Conservation (phyloP, 2,888 invertebrate genomes). For the Gryllus longicercus region DNA sequence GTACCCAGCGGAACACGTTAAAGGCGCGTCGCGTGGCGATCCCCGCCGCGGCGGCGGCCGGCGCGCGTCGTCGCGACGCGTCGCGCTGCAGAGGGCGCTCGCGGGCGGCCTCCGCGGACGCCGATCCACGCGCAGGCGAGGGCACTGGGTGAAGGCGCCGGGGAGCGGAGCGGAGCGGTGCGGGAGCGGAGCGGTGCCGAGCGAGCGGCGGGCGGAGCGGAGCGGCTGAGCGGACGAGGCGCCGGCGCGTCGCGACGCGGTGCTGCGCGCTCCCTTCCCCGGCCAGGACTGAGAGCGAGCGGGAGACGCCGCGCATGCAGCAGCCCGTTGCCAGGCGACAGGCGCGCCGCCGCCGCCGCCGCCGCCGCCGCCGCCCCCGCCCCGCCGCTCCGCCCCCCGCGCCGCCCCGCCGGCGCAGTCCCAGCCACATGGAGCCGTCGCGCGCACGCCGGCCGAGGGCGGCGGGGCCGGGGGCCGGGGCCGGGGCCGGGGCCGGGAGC, state of each 20-base stretch:
- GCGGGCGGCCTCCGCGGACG: no score
- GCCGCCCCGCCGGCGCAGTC: not conserved
- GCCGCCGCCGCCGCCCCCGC: not conserved
- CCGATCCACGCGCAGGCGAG: not conserved
- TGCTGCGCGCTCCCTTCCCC: not conserved
- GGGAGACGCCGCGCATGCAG: not conserved
- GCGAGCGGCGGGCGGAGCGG: not conserved
- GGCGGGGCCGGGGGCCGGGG: no score
- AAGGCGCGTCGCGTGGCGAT: not conserved
- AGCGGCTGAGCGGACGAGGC: not conserved
- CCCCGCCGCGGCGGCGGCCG: not conserved
- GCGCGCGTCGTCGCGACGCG: not conserved
- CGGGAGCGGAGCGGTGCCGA: not conserved
- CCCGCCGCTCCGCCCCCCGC: not conserved
- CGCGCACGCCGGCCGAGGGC: no score
- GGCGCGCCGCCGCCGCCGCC: not conserved
- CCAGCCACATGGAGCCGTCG: not conserved
- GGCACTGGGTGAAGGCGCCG: not conserved
- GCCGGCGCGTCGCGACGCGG: not conserved
- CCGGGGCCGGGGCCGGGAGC: no score
- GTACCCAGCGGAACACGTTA: not conserved
- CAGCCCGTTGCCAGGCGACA: constrained; percentile 17
- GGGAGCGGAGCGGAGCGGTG: not conserved
- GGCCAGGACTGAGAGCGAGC: not conserved
- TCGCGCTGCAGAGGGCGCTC: not conserved